Percentiles rank a stretch among this genome's conserved stretches.
phyloP scores from a whole-genome alignment of 1,140 invertebrate species.

The Nephila pilipes region DNA sequence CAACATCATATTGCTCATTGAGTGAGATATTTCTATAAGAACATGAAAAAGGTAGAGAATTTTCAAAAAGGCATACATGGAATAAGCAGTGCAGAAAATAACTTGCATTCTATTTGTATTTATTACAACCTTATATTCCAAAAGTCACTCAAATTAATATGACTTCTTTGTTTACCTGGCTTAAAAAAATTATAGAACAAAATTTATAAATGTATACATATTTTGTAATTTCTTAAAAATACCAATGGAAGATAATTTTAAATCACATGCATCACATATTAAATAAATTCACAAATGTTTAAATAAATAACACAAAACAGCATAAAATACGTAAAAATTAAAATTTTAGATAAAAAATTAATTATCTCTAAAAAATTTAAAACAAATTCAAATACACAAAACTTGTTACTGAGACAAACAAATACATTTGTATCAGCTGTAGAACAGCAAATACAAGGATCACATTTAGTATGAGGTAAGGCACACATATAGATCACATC shows the following conservation, averaged over 20 bases:
- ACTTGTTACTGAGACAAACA: not conserved
- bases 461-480: slow-evolving; percentile 6
- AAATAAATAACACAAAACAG: not conserved
- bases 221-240: not conserved
- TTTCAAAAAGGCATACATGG: too few species aligned
- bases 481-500: slow-evolving; percentile 31
- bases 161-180: too few species aligned
- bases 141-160: too few species aligned
- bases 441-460: slow-evolving; percentile 1
- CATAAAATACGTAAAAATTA: not conserved
- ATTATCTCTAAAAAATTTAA: not conserved
- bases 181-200: too few species aligned
- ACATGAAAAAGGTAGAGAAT: too few species aligned
- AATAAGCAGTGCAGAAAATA: too few species aligned
- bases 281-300: not conserved
- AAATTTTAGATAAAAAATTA: not conserved
- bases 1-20: too few species aligned
- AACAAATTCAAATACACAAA: not conserved
- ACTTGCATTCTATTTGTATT: too few species aligned
- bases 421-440: not conserved
- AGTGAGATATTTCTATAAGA: too few species aligned
- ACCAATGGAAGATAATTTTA: not conserved
- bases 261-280: not conserved
- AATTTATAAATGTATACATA: too few species aligned
- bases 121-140: too few species aligned